Evolutionary conservation across 2,797 vertebrate species (phyloP), one percentile per base, ranked within the genome.

Genomic region (Odontamblyopus lacepedii): DNA sequence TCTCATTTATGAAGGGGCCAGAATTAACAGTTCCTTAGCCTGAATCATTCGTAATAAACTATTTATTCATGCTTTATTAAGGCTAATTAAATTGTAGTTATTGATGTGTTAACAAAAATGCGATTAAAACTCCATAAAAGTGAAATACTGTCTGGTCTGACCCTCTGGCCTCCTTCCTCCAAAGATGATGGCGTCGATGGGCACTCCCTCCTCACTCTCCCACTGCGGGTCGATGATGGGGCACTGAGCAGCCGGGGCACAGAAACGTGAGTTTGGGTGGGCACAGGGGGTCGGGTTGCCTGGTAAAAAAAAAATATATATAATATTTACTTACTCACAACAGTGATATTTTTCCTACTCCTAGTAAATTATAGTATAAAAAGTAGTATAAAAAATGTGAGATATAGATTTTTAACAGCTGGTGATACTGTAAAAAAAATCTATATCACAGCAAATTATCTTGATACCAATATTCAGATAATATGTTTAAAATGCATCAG

Each of bases 201-300:
- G 96, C 63, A 98, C 97, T 0, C 97, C 97, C 71, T 96, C 93
- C 9, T 95, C 95, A 0, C 94, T 96, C 83, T 98, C 96, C 97
- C 97, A 98, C 30, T 85, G 90, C 0, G 95, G 95, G 85, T 98
- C 97, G 72, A 97, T 96, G 83, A 96, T 97, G 44, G 97, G 96
- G 77, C 97, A 98, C 87, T 98, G 96, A 53, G 81, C 90, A 0
- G 96, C 96, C 0, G 97, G 97, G 48, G 95, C 91, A 65, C 97
- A 98, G 86, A 98, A 98, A 4, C 97, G 95, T 8, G 97, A 98
- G 83, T 98, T 98, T 70, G 96, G 96, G 63, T 98, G 96, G 51
- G 97, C 96, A 50, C 95, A 96, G 0, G 84, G 79, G 5, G 93
- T 89, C 0, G 94, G 83, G 68, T 91, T 91, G 79, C 95, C 96